Percentiles rank a stretch among this genome's conserved stretches.
Evolutionary conservation across 2,888 invertebrate species (phyloP).

Genomic region (Linhomoeus sp.): DNA sequence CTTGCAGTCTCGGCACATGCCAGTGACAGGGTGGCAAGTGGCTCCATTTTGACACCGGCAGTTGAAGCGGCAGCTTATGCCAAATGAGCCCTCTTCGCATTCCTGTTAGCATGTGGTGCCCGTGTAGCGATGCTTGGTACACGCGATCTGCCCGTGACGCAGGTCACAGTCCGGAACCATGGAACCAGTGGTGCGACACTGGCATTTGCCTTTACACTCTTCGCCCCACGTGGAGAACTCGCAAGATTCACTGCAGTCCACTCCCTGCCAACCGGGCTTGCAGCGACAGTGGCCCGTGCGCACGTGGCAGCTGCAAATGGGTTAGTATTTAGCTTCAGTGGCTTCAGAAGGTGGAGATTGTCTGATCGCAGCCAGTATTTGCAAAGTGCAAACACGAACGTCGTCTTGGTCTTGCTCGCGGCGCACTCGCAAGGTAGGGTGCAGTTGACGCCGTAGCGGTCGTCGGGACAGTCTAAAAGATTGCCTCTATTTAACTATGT

Average conservation of each 20-base stretch:
- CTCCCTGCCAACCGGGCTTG: no score
- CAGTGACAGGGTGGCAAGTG: constrained; percentile 62
- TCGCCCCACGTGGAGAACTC: no score
- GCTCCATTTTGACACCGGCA: constrained; percentile 30
- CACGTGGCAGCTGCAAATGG: no score
- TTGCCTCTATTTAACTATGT: neutral
- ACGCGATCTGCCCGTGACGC: constrained; percentile 19
- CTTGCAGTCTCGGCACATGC: no score
- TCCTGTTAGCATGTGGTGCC: constrained; percentile 15
- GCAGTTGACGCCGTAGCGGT: constrained; percentile 27
- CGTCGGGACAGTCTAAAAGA: constrained; percentile 25
- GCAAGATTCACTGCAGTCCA: no score
- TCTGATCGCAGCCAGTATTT: no score
- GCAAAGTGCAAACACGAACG: no score
- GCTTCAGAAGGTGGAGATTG: no score
- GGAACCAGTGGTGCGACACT: no score
- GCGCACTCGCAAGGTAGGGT: constrained; percentile 25
- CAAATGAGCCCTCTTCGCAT: constrained; percentile 15
- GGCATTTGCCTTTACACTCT: no score
- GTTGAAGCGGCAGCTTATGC: constrained; percentile 13
- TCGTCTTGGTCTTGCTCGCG: constrained; percentile 1
- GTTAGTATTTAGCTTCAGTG: no score
- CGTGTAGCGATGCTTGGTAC: constrained; percentile 21
- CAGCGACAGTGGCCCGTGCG: no score
- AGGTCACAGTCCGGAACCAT: constrained; percentile 17